phyloP scores from a whole-genome alignment of 1,140 invertebrate species.

The Panagrolaimus sp. region DNA sequence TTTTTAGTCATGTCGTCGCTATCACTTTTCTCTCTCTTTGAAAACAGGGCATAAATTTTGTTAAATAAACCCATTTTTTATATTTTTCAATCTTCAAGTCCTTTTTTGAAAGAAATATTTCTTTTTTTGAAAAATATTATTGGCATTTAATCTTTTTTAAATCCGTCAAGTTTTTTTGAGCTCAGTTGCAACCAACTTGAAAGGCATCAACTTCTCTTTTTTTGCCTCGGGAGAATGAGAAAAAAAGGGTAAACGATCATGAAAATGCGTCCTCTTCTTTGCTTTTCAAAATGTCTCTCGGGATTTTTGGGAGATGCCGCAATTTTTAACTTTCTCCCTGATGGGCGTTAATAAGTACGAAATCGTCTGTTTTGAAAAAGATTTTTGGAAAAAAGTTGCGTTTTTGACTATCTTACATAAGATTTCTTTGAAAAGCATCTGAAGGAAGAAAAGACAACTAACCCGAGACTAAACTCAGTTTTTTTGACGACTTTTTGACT shows the following conservation, averaged over 20 bases:
- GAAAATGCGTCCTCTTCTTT: not conserved
- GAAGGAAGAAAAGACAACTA: not conserved
- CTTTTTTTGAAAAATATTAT: conserved; percentile 3
- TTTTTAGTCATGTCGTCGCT: too few species aligned
- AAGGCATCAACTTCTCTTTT: not conserved
- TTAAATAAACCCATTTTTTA: too few species aligned
- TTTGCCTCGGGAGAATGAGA: too few species aligned
- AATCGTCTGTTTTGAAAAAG: not conserved
- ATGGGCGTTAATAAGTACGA: conserved; percentile 14
- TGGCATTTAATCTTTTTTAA: conserved; percentile 12
- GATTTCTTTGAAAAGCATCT: too few species aligned
- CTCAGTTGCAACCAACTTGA: not conserved
- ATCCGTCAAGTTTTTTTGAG: conserved; percentile 10
- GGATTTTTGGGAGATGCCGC: not conserved
- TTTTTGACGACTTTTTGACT: conserved; percentile 12
- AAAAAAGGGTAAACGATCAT: conserved; percentile 11
- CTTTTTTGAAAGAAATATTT: too few species aligned
- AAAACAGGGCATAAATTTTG: too few species aligned
- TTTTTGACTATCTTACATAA: too few species aligned
- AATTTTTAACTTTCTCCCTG: conserved; percentile 6
- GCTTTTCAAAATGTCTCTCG: not conserved
- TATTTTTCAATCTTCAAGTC: too few species aligned
- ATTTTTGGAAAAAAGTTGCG: not conserved
- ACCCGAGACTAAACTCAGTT: conserved; percentile 15
- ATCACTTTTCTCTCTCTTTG: too few species aligned